Conservation (phyloP, 2,888 invertebrate genomes). For the Reticulitermes lucifugus region DNA sequence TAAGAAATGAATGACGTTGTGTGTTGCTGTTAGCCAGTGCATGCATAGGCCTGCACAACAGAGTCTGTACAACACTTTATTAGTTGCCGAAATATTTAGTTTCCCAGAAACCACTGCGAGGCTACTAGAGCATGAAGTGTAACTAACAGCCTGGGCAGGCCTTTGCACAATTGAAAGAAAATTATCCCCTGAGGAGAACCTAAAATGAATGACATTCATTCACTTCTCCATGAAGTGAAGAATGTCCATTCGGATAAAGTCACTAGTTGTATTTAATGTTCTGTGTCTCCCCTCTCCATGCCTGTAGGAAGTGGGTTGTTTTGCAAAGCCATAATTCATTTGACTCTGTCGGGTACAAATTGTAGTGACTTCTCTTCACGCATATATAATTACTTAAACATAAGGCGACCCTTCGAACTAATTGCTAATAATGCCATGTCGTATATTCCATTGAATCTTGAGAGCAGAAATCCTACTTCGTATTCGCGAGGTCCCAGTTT, state of each 20-base stretch:
- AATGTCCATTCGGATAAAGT: neutral
- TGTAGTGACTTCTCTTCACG: neutral
- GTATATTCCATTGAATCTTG: no score
- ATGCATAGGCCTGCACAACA: no score
- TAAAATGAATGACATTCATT: constrained; percentile 21
- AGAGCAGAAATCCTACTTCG: no score
- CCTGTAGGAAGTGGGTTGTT: neutral
- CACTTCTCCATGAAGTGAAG: neutral
- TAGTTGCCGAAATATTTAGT: neutral
- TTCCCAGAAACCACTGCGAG: constrained; percentile 16
- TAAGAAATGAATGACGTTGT: no score
- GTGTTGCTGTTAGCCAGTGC: no score
- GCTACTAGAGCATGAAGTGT: constrained; percentile 4
- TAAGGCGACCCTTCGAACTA: neutral
- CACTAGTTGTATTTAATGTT: neutral
- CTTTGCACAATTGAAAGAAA: neutral
- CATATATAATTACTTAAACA: neutral
- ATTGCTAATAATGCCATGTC: no score
- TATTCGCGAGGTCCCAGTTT: no score
- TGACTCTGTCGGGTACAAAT: neutral
- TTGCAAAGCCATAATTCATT: neutral
- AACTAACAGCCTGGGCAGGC: neutral
- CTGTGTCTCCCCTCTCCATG: neutral
- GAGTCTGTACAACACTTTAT: neutral
- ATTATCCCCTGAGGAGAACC: neutral